A percentile compares a stretch with the other conserved stretches of the same genome.
phyloP scores from a whole-genome alignment of 2,888 invertebrate species.

The Litoditis marina region DNA sequence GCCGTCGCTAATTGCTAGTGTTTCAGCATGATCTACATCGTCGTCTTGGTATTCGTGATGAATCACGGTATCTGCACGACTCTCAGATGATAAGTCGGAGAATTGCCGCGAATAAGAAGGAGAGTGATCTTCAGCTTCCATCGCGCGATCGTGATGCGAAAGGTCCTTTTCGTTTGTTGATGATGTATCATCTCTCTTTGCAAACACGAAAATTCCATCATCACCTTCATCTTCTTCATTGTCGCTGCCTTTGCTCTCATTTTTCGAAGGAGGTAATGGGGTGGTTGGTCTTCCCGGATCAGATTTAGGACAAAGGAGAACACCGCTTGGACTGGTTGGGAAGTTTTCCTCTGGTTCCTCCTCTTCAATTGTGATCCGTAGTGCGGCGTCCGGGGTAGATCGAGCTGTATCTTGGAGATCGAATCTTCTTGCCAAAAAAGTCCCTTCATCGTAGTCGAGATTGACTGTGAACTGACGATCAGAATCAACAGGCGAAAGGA shows the following conservation, averaged over 20 bases:
- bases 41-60: conserved; percentile 17
- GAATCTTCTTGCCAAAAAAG: conserved; percentile 20
- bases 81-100: conserved; percentile 37
- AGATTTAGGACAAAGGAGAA: conserved; percentile 32
- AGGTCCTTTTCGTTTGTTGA: background rate
- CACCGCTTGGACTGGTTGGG: conserved; percentile 37
- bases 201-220: conserved; percentile 30
- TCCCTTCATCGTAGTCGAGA: conserved; percentile 35
- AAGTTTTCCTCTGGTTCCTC: conserved; percentile 37
- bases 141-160: background rate
- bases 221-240: conserved; percentile 18
- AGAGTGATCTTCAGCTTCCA: conserved; percentile 19
- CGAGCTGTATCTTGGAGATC: conserved; percentile 29
- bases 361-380: conserved; percentile 35
- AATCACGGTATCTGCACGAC: conserved; percentile 40
- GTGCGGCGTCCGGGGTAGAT: conserved; percentile 43
- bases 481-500: conserved; percentile 48
- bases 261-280: conserved; percentile 38
- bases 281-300: conserved; percentile 48
- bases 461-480: conserved; percentile 43
- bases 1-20: conserved; percentile 4
- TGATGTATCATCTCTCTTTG: conserved; percentile 14
- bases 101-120: conserved; percentile 37
- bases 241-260: conserved; percentile 19
- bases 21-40: too few species aligned